A percentile compares a stretch with the other conserved stretches of the same genome.
phyloP scores from a whole-genome alignment of 2,888 invertebrate species.

The Microplitis deprimator region DNA sequence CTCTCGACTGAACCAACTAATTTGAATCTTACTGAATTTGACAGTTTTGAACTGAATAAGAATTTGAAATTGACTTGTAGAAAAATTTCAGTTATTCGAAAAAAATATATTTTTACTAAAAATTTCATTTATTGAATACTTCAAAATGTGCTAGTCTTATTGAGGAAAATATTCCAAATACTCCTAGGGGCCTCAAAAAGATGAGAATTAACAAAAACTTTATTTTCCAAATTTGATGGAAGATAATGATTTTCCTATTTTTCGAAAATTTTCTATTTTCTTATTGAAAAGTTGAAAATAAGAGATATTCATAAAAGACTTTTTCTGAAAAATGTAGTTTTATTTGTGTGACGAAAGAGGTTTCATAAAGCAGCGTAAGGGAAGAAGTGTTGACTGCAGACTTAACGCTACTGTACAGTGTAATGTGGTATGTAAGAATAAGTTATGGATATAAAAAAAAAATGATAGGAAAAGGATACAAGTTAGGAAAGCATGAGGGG shows the following conservation, averaged over 20 bases:
- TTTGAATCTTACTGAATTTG: not conserved
- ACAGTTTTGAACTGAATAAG: not conserved
- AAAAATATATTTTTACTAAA: no score
- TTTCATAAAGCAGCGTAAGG: conserved; percentile 17
- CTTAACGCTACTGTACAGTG: not conserved
- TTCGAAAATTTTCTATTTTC: not conserved
- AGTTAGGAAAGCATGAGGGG: conserved; percentile 13
- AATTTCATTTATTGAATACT: no score
- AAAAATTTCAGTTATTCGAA: no score
- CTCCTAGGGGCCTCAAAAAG: no score
- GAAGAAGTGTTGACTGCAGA: not conserved
- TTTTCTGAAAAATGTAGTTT: conserved; percentile 19
- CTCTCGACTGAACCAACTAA: not conserved
- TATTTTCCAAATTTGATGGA: not conserved
- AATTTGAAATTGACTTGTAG: no score
- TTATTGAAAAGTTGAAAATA: not conserved
- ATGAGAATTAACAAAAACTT: no score
- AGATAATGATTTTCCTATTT: no score
- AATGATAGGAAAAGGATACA: conserved; percentile 20
- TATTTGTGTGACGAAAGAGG: conserved; percentile 32
- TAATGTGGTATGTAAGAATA: conserved; percentile 9
- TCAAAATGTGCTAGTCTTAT: no score
- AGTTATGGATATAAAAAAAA: not conserved
- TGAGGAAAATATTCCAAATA: no score
- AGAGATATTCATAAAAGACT: not conserved